A percentile compares a stretch with the other conserved stretches of the same genome.
These are phyloP conservation scores for Megalonaias nervosa DNA, from an alignment of 1,140 invertebrate species.

Conservation along the genomic window DNA sequence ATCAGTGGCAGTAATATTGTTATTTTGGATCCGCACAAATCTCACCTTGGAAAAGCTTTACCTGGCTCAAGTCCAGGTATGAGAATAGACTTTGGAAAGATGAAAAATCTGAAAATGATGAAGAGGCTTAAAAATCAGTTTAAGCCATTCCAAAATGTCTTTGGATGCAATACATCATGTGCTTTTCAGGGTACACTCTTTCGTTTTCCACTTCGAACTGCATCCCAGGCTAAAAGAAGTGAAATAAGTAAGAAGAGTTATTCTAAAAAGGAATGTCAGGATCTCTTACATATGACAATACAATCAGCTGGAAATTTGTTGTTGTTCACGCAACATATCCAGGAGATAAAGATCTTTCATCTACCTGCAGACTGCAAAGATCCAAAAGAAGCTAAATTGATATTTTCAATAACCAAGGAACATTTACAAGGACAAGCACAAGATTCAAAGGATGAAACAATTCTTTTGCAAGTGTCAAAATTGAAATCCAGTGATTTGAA, in stretches of 20 bases:
- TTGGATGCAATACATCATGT: conserved; percentile 43
- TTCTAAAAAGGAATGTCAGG: conserved; percentile 35
- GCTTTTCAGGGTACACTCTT: conserved; percentile 54
- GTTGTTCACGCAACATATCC: conserved; percentile 56
- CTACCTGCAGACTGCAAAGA: conserved; percentile 21
- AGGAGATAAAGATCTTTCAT: conserved; percentile 43
- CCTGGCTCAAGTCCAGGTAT: conserved; percentile 14
- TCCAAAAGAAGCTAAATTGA: conserved; percentile 2
- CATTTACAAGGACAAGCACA: conserved; percentile 4
- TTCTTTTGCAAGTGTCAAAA: neutral
- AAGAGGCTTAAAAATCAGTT: conserved; percentile 48
- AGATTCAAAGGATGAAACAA: neutral
- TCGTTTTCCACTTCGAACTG: conserved; percentile 53
- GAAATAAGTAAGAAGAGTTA: conserved; percentile 52
- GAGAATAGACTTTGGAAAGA: conserved; percentile 24
- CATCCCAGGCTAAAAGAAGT: conserved; percentile 44
- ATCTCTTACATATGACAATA: conserved; percentile 39
- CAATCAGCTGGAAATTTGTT: conserved; percentile 42
- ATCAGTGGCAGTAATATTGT: conserved; percentile 55
- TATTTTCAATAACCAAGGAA: conserved; percentile 2
- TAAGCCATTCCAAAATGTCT: conserved; percentile 52
- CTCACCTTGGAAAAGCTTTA: conserved; percentile 41
- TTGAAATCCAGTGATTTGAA: neutral
- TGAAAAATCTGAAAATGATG: conserved; percentile 36
- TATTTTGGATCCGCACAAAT: conserved; percentile 64